These are phyloP conservation scores for Protomyctophum bolini DNA, from an alignment of 2,113 vertebrate species.

Conservation along the genomic window DNA sequence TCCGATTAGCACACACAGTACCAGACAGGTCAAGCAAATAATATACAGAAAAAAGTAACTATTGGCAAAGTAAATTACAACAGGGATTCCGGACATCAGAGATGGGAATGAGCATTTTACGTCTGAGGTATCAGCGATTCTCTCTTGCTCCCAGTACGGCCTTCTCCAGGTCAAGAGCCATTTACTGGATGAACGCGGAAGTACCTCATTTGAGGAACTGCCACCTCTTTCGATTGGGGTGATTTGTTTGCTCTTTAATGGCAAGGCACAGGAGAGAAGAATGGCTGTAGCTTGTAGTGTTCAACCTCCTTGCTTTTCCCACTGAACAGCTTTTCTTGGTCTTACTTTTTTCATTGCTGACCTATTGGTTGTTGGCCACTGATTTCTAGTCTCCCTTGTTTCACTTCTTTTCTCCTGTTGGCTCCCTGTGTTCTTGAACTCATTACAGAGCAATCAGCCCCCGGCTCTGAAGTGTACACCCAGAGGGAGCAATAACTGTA, in stretches of 20 bases:
- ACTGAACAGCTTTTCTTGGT: constrained; percentile 38
- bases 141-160: constrained; percentile 23
- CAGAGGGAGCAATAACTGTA: constrained; percentile 92
- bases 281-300: constrained; percentile 20
- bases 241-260: constrained; percentile 36
- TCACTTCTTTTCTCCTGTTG: constrained; percentile 62
- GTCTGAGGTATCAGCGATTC: neutral
- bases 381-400: constrained; percentile 74
- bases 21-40: constrained; percentile 16
- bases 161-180: constrained; percentile 40
- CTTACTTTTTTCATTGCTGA: constrained; percentile 53
- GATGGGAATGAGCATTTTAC: constrained; percentile 36
- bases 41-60: constrained; percentile 8
- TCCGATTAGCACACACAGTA: constrained; percentile 44
- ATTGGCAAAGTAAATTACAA: constrained; percentile 23
- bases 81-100: constrained; percentile 29
- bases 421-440: constrained; percentile 82
- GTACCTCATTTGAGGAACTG: constrained; percentile 35
- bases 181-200: constrained; percentile 39
- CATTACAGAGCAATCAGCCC: constrained; percentile 89
- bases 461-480: constrained; percentile 84
- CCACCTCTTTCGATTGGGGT: constrained; percentile 21
- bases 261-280: constrained; percentile 27
- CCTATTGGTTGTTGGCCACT: constrained; percentile 78
- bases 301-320: constrained; percentile 42